These are phyloP conservation scores for Drosophila prosaltans DNA, from an alignment of 1,140 invertebrate genomes.

Conservation along the genomic window DNA sequence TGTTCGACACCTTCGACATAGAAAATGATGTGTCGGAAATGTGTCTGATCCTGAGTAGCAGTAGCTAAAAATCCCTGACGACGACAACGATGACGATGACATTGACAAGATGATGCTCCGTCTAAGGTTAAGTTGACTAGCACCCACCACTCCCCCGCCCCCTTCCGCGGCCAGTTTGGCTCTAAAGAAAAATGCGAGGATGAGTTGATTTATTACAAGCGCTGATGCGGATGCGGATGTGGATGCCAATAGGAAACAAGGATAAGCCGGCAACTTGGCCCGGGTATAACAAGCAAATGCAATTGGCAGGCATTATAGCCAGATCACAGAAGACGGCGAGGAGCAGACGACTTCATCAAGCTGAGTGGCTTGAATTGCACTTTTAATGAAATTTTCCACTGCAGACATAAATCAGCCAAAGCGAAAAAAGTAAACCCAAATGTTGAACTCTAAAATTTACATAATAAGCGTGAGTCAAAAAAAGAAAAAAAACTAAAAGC, in stretches of 20 bases:
- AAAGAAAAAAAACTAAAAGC: background rate
- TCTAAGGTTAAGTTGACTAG: constrained; percentile 43
- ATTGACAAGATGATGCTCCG: constrained; percentile 60
- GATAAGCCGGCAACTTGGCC: constrained; percentile 38
- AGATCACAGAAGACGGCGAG: constrained; percentile 2
- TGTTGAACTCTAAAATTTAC: constrained; percentile 40
- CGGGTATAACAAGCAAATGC: constrained; percentile 42
- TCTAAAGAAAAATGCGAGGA: constrained; percentile 22
- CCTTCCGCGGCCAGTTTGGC: background rate
- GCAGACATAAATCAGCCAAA: constrained; percentile 7
- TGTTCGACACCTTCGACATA: constrained; percentile 40
- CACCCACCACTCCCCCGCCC: too few relatives aligned
- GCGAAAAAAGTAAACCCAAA: background rate
- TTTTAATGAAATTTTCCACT: constrained; percentile 51
- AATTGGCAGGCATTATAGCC: constrained; percentile 56
- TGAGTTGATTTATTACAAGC: constrained; percentile 64
- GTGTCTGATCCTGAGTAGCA: constrained; percentile 12
- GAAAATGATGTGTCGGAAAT: constrained; percentile 65
- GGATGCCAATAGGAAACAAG: constrained; percentile 28
- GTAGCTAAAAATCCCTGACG: constrained; percentile 13
- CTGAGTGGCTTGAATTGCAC: constrained; percentile 41
- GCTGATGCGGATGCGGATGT: constrained; percentile 15
- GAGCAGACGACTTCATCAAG: constrained; percentile 38
- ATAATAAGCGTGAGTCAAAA: constrained; percentile 28
- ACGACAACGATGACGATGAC: constrained; percentile 21